phyloP scores from a whole-genome alignment of 2,113 vertebrate species.

The Hippolais icterina region DNA sequence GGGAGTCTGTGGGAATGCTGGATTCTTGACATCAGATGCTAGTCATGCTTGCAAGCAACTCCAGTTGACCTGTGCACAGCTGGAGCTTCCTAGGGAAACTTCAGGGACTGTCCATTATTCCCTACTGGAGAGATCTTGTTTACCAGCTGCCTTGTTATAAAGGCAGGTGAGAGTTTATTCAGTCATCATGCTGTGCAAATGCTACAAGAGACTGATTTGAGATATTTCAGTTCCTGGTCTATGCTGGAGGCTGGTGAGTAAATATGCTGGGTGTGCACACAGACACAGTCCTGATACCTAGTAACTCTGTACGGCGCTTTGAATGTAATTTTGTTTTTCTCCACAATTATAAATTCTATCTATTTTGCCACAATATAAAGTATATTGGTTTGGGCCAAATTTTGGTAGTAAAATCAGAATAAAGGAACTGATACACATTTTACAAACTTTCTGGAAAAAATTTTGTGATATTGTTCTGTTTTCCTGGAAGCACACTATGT shows the following conservation, averaged over 20 bases:
- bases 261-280: neutral
- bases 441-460: neutral
- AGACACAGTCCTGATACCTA: neutral
- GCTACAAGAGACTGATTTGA: neutral
- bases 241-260: neutral
- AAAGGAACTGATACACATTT: neutral
- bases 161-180: neutral
- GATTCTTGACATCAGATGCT: neutral
- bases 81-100: neutral
- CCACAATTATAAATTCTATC: neutral
- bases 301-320: neutral
- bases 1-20: neutral
- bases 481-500: neutral
- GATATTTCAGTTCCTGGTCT: neutral
- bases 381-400: neutral
- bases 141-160: neutral
- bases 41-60: neutral
- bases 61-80: neutral
- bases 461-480: neutral
- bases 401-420: neutral
- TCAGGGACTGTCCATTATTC: neutral
- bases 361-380: neutral
- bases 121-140: neutral
- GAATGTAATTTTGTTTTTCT: neutral
- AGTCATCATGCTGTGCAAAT: neutral